Base-by-base conservation (phyloP, 2,113 vertebrate species). In the Micronisus gabar region DNA sequence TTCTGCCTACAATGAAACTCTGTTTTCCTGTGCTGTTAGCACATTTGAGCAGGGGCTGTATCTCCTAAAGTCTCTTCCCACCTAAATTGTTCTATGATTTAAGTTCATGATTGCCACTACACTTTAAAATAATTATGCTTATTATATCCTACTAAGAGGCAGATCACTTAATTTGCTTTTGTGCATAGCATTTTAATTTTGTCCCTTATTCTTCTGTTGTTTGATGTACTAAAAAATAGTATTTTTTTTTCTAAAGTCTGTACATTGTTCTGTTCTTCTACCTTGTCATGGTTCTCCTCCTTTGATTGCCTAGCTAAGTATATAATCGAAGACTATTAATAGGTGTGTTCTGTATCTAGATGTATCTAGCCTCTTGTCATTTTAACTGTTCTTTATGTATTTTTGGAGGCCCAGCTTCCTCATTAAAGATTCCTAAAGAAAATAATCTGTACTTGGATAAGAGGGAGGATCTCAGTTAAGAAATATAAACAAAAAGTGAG, bases 91-190 rank as follows among this genome's bases (percentile, higher is more conserved):
- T 72, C n/a, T 47, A 12, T 63, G 14, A 32, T 81, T 84, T 75
- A 84, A 62, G 58, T 92, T 92, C 36, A 36, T 74, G 58, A 90
- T 82, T 88, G 45, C 34, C 29, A 61, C 67, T 86, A 68, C 74
- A 76, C 62, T 94, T 95, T 21, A 83, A 86, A 88, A 68, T 68
- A 95, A 74, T 84, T 90, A 73, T 68, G 50, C 58, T 93, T 81
- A 36, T 90, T 88, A 62, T 76, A 56, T 52, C 67, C 75, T 62
- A 25, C 63, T 88, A 81, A 82, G 36, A 82, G 48, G 59, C 59
- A 95, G 71, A 83, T 90, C 40, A 53, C 43, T 70, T 80, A 70
- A 83, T 92, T 90, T 92, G 25, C 48, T 93, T 92, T 90, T 43
- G 40, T 86, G 75, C 16, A n/a, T 76, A 76, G 43, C 13, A 25